Evolutionary conservation across 2,888 invertebrate genomes (phyloP).

Genomic region (Ormia ochracea): DNA sequence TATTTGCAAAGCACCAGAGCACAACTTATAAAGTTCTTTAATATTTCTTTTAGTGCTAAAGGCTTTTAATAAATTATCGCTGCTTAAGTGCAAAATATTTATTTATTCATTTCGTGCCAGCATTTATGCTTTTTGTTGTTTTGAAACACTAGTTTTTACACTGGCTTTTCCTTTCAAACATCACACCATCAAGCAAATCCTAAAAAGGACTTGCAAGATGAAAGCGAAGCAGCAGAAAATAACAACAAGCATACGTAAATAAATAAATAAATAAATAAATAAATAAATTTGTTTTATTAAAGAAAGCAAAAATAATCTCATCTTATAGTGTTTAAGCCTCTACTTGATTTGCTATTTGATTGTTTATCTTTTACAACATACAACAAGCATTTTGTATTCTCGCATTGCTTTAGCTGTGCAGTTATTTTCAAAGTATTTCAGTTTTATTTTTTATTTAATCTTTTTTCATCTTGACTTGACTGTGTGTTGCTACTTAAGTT

Average conservation of each 20-base stretch:
- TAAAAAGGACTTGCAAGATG: too few species aligned
- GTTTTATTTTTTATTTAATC: background rate
- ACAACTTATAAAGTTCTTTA: background rate
- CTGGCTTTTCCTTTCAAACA: slow-evolving; percentile 5
- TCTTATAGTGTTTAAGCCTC: slow-evolving; percentile 49
- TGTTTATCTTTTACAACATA: slow-evolving; percentile 5
- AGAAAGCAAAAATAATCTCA: slow-evolving; percentile 26
- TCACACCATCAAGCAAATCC: slow-evolving; percentile 14
- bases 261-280: slow-evolving; percentile 27
- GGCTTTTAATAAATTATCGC: slow-evolving; percentile 3
- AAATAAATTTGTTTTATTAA: slow-evolving; percentile 24
- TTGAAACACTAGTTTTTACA: background rate
- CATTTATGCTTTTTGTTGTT: background rate
- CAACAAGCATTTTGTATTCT: slow-evolving; percentile 22
- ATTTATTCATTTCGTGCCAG: background rate
- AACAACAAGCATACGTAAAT: too few species aligned
- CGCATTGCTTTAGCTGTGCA: background rate
- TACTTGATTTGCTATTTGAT: slow-evolving; percentile 54
- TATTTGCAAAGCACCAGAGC: background rate
- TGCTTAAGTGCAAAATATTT: background rate
- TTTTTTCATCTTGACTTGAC: background rate
- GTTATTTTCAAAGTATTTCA: slow-evolving; percentile 7
- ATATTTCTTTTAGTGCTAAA: background rate
- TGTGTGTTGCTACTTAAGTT: slow-evolving; percentile 11
- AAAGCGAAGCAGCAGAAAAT: too few species aligned